Conservation (phyloP, 2,797 vertebrate genomes). For the Microtus agrestis region DNA sequence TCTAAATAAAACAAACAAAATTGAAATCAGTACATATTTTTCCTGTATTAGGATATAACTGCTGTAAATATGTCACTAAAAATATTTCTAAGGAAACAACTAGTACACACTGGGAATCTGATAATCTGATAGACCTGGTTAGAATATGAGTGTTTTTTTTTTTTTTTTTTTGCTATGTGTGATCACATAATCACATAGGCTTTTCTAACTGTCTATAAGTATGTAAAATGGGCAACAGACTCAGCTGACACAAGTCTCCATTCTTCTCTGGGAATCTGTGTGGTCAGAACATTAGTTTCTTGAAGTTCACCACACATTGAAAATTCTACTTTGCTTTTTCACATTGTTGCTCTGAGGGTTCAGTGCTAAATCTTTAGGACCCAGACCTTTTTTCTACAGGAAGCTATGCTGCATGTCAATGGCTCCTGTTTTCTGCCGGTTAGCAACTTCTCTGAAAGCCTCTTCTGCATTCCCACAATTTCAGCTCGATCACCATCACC, state of each 20-base stretch:
- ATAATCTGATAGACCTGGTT: not conserved
- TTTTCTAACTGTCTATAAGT: not conserved
- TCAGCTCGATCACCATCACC: not conserved
- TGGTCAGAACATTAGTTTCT: not conserved
- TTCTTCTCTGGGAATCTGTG: not conserved
- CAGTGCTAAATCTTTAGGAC: not conserved
- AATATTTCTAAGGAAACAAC: not conserved
- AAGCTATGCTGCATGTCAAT: fast-evolving
- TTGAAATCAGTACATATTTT: not conserved
- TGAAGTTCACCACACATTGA: not conserved
- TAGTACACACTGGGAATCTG: not conserved
- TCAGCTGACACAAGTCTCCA: not conserved
- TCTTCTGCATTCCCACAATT: not conserved
- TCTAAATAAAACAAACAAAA: constrained; percentile 4
- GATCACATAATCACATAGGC: not conserved
- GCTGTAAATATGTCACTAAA: not conserved
- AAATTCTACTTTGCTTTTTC: not conserved
- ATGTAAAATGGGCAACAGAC: not conserved
- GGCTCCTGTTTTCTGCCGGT: not conserved
- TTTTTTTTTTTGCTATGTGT: not conserved
- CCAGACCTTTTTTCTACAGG: not conserved
- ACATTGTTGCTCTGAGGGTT: not conserved
- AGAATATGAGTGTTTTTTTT: not conserved
- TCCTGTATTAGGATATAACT: not conserved
- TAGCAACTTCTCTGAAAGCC: not conserved